Base-by-base conservation (phyloP, 2,113 vertebrate species). In the Pagrus major region DNA sequence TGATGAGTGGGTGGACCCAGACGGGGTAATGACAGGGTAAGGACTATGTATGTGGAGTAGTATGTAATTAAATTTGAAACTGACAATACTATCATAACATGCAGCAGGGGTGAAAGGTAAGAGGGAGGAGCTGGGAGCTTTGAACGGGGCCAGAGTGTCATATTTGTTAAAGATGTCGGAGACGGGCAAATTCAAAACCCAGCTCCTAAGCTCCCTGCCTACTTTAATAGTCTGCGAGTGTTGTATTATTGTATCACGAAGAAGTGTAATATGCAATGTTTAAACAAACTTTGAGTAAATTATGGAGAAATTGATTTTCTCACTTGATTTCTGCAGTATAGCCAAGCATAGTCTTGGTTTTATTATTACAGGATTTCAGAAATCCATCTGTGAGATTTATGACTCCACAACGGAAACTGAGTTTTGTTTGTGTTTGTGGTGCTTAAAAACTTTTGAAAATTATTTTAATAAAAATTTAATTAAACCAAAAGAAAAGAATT, bases 21-120 rank as follows among this genome's bases (percentile, higher is more conserved):
- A 90, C 85, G n/a, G 71, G 76, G 74, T 94, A 91, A 93, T 94
- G 85, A 92, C 85, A 89, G 89, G 89, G 87, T 90, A 87, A 85
- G 88, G 82, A 81, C 83, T 89, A 55, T 84, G 90, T 89, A 87
- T 86, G 88, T 89, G 68, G 70, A 87, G 78, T 87, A 73, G 74
- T 86, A 64, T 91, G 89, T 91, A 92, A 93, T 94, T 93, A 93
- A 90, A 94, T 93, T 83, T 81, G 84, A 93, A 93, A 93, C 83
- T 87, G 90, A 91, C 87, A 91, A 87, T 85, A 67, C 60, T 75
- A 84, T 90, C 84, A 91, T 61, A 81, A 87, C 58, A 74, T 70
- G 88, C 56, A 72, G 74, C 2, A 21, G 72, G 85, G 86, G 89
- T 92, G 85, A 93, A 78, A 86, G 90, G 89, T 91, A 84, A 93